Percentiles rank a stretch among this genome's conserved stretches.
Conservation (phyloP, 2,113 vertebrate genomes). For the Sturnus vulgaris region DNA sequence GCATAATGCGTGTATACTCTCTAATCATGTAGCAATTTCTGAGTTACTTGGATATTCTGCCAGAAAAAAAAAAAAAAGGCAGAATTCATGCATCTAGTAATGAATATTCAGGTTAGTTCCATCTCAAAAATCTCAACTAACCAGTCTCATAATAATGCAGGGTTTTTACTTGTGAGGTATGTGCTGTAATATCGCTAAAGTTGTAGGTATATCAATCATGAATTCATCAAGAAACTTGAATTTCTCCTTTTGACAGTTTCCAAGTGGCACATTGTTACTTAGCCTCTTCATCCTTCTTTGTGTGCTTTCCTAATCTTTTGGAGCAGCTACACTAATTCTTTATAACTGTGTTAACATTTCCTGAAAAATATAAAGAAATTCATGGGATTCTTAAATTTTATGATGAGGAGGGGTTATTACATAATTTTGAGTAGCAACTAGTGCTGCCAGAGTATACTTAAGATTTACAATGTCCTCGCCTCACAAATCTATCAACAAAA, state of each 20-base stretch:
- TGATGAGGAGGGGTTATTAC: background rate
- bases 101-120: background rate
- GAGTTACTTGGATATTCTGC: background rate
- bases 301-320: background rate
- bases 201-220: background rate
- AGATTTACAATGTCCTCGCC: background rate
- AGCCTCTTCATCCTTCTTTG: background rate
- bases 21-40: background rate
- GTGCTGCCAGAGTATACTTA: background rate
- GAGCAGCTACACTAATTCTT: background rate
- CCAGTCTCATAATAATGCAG: background rate
- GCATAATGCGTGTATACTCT: background rate
- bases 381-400: fast-evolving
- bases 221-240: background rate
- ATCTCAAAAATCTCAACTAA: background rate
- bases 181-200: background rate
- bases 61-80: background rate
- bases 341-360: background rate
- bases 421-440: background rate
- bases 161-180: background rate
- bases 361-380: background rate
- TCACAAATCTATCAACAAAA: background rate
- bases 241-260: background rate
- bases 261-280: background rate
- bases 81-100: background rate